phyloP scores from a whole-genome alignment of 2,113 vertebrate species.

The Periophthalmus modestus region DNA sequence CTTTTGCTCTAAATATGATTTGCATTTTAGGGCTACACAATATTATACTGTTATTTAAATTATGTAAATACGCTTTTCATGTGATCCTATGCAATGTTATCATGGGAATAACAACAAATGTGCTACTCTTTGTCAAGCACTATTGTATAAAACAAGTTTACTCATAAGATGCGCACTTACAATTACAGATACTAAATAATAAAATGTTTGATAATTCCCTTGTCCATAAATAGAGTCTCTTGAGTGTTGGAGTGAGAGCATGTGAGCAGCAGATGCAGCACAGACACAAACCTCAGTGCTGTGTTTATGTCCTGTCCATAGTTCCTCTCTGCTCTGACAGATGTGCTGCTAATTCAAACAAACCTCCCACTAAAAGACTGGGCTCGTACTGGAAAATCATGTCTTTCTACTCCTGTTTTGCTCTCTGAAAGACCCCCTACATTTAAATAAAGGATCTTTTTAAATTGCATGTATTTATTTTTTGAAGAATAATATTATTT shows the following conservation, averaged over 20 bases:
- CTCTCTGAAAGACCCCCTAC: conserved; percentile 20
- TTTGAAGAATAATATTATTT: background rate
- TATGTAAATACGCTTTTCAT: background rate
- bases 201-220: conserved; percentile 26
- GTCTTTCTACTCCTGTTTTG: conserved; percentile 32
- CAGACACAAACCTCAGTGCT: conserved; percentile 10
- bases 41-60: background rate
- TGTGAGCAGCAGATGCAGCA: conserved; percentile 34
- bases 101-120: background rate
- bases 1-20: background rate
- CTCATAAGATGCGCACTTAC: background rate
- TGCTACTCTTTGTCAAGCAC: background rate
- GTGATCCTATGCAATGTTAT: background rate
- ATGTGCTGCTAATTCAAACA: conserved; percentile 36
- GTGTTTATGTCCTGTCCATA: conserved; percentile 47
- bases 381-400: conserved; percentile 22
- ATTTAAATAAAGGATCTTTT: conserved; percentile 9
- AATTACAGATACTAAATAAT: conserved; percentile 18
- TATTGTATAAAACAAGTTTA: background rate
- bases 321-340: conserved; percentile 22
- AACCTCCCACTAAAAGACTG: conserved; percentile 11
- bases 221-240: background rate
- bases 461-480: background rate
- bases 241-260: background rate
- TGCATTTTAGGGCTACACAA: background rate